These are phyloP conservation scores for Papilio aristodemus DNA, from an alignment of 1,140 invertebrate species.

Conservation along the genomic window DNA sequence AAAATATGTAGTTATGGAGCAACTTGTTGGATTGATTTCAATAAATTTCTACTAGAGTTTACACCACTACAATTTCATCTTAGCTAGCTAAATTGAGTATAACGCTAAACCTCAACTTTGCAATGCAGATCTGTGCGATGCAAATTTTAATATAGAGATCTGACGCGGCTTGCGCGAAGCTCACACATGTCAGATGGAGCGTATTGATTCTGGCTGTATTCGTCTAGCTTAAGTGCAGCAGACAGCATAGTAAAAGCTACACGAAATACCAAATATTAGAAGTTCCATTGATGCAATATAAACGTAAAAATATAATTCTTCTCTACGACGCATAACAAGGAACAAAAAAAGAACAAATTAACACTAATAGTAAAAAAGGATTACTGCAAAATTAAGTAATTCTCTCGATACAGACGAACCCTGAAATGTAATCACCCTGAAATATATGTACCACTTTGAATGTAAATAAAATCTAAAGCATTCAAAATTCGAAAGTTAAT, in stretches of 20 bases:
- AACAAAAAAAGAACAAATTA: too few relatives aligned
- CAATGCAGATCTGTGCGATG: constrained; percentile 8
- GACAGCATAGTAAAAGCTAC: not conserved
- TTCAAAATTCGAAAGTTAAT: too few relatives aligned
- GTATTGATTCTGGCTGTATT: not conserved
- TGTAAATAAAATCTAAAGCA: too few relatives aligned
- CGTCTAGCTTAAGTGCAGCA: constrained; percentile 3
- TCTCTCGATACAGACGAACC: too few relatives aligned
- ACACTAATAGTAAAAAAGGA: too few relatives aligned
- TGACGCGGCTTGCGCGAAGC: constrained; percentile 1
- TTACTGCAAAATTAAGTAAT: too few relatives aligned
- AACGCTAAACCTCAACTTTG: not conserved
- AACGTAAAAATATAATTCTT: too few relatives aligned
- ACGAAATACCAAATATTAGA: constrained; percentile 5
- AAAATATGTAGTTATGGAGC: too few relatives aligned
- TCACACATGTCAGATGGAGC: constrained; percentile 17
- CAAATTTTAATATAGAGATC: constrained; percentile 17
- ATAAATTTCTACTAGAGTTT: not conserved
- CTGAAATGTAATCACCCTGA: too few relatives aligned
- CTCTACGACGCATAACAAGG: too few relatives aligned
- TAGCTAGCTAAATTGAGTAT: constrained; percentile 23
- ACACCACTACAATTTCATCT: not conserved
- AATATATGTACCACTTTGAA: too few relatives aligned
- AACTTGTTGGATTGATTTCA: too few relatives aligned
- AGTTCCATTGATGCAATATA: not conserved